Evolutionary conservation across 2,888 invertebrate species (phyloP).

Genomic region (Drosophila tripunctata): DNA sequence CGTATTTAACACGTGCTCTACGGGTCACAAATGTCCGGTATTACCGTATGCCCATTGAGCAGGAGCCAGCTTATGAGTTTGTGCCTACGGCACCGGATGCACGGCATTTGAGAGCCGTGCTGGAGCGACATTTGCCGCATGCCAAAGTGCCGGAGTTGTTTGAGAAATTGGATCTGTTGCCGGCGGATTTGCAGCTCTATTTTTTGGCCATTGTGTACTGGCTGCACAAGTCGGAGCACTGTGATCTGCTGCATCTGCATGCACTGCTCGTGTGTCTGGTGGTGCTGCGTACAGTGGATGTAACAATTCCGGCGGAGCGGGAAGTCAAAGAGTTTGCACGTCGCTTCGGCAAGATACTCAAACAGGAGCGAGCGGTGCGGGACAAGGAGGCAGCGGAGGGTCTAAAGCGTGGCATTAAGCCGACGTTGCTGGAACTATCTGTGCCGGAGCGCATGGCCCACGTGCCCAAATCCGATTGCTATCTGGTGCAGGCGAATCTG

Average conservation of each 20-base stretch:
- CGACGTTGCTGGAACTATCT: conserved; percentile 55
- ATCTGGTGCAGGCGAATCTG: conserved; percentile 78
- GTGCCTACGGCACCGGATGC: conserved; percentile 70
- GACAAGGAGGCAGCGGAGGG: conserved; percentile 67
- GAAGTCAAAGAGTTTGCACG: conserved; percentile 76
- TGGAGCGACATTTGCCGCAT: conserved; percentile 58
- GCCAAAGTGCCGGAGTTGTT: conserved; percentile 67
- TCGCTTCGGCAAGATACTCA: conserved; percentile 78
- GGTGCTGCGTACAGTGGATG: conserved; percentile 79
- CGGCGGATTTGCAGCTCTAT: conserved; percentile 78
- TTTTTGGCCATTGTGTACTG: conserved; percentile 82
- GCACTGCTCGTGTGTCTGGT: conserved; percentile 80
- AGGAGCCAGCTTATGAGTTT: conserved; percentile 48
- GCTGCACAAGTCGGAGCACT: conserved; percentile 79
- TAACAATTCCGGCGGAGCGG: conserved; percentile 81
- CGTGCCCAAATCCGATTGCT: conserved; percentile 81
- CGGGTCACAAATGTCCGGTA: conserved; percentile 82
- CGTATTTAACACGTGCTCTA: conserved; percentile 81
- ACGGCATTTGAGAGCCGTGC: conserved; percentile 68
- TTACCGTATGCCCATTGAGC: conserved; percentile 63
- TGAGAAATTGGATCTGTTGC: conserved; percentile 64
- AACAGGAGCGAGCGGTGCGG: conserved; percentile 74
- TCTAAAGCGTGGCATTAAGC: conserved; percentile 53
- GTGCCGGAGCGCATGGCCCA: conserved; percentile 71
- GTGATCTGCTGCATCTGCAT: conserved; percentile 79